phyloP scores from a whole-genome alignment of 1,140 invertebrate species.

The Palaemon carinicauda region DNA sequence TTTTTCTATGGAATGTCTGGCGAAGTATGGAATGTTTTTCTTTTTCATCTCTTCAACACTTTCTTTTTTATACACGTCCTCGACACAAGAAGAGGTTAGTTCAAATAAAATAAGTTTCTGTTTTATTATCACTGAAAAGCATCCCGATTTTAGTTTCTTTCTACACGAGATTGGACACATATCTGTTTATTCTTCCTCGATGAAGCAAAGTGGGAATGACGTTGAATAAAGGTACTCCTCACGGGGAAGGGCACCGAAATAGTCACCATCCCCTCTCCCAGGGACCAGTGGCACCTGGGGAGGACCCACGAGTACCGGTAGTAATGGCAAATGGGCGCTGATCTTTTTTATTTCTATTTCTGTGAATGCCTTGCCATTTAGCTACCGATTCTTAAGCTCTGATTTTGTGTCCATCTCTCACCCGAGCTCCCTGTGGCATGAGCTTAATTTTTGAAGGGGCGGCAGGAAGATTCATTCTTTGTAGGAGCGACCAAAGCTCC shows the following conservation, averaged over 20 bases:
- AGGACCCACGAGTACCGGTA: constrained; percentile 4
- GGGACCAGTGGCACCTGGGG: constrained; percentile 3
- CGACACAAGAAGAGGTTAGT: constrained; percentile 19
- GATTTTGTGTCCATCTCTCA: too few species aligned
- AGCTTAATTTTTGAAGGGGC: neutral
- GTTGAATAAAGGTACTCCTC: neutral
- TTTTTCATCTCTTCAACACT: neutral
- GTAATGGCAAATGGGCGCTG: neutral
- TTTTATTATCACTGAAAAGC: constrained; percentile 44
- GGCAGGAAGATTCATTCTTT: neutral
- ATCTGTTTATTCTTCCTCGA: constrained; percentile 23
- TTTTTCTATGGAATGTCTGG: constrained; percentile 30
- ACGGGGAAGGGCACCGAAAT: neutral
- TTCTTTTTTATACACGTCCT: constrained; percentile 33
- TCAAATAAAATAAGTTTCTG: constrained; percentile 28
- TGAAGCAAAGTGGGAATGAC: neutral
- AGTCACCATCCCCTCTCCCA: neutral
- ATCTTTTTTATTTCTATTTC: too few species aligned
- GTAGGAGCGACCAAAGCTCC: constrained; percentile 18
- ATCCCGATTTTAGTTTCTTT: neutral
- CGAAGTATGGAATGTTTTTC: constrained; percentile 34
- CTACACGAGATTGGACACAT: constrained; percentile 43
- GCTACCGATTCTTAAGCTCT: too few species aligned
- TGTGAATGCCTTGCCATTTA: too few species aligned
- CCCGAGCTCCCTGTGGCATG: too few species aligned